These are phyloP conservation scores for Rachycentron canadum DNA, from an alignment of 2,797 vertebrate species.

Conservation along the genomic window DNA sequence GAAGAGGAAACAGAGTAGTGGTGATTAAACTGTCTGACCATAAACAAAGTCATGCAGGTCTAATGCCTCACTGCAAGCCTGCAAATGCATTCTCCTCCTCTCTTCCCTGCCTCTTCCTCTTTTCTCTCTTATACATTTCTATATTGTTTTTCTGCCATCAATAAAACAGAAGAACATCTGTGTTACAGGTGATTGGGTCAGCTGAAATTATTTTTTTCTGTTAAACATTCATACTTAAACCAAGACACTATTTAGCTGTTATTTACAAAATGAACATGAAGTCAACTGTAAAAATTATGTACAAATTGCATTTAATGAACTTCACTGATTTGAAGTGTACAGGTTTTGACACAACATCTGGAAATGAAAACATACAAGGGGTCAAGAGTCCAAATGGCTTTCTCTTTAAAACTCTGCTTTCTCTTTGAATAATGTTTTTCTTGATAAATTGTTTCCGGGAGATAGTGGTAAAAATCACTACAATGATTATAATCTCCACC, in stretches of 20 bases:
- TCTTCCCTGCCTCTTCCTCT: not conserved
- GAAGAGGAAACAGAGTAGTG: slow-evolving; percentile 63
- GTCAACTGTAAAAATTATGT: not conserved
- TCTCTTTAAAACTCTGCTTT: slow-evolving; percentile 39
- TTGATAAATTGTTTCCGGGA: slow-evolving; percentile 54
- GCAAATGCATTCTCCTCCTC: slow-evolving; percentile 11
- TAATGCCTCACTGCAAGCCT: slow-evolving; percentile 35
- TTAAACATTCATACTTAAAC: not conserved
- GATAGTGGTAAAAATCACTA: slow-evolving; percentile 35
- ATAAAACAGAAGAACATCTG: not conserved
- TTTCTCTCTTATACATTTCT: not conserved
- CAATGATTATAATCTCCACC: slow-evolving; percentile 52
- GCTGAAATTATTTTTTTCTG: not conserved
- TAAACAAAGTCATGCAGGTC: slow-evolving; percentile 74
- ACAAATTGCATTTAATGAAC: not conserved
- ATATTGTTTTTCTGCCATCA: no score
- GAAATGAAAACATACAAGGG: slow-evolving; percentile 12
- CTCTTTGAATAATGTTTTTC: slow-evolving; percentile 41
- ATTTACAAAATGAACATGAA: not conserved
- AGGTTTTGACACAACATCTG: slow-evolving; percentile 20
- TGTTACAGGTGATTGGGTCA: not conserved
- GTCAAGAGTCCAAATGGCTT: slow-evolving; percentile 18
- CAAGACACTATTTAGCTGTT: not conserved
- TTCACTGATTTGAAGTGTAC: not conserved
- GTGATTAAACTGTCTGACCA: slow-evolving; percentile 75